Base-by-base conservation (phyloP, 2,797 vertebrate genomes). In the Pangasius djambal region DNA sequence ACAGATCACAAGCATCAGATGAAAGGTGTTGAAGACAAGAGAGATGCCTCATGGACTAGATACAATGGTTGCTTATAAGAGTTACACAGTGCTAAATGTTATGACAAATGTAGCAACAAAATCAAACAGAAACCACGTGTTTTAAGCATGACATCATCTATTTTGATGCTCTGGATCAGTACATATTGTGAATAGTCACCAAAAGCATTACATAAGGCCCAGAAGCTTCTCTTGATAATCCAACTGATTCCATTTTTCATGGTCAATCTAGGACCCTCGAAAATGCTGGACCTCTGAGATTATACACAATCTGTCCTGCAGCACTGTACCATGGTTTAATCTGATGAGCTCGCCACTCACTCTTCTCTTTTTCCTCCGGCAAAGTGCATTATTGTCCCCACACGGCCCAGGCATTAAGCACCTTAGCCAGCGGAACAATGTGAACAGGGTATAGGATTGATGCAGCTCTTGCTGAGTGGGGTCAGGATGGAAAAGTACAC, bases 261-360 rank as follows among this genome's bases (percentile, higher is more conserved):
- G 88, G 90, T 48, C 82, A 93, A 92, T 91, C 92, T 88, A 25
- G 78, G 88, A 87, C 83, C 88, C 91, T 87, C 85, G 92, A 89
- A 44, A 88, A 90, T 87, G 48, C 59, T 90, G 90, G 6, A 89
- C 92, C 91, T 92, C 89, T 78, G 91, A 93, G 95, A 95, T 95
- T 95, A 95, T 89, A 89, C 83, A 82, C 92, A 94, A 93, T 94
- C 93, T 91, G 83, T 92, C 88, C 79, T 86, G 31, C n/a, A 88
- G 88, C 86, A 88, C 82, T 25, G 15, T 50, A 83, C 89, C 84
- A 89, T 84, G 86, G 82, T 92, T 91, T 94, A 94, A 95, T 95
- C 93, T 93, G 93, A 87, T 89, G 89, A 92, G 90, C 90, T 92
- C 88, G 88, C 93, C 90, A 78, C 91, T 93, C 92, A 93, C 93